Conservation (phyloP, 2,888 invertebrate genomes). For the Cancer borealis region DNA sequence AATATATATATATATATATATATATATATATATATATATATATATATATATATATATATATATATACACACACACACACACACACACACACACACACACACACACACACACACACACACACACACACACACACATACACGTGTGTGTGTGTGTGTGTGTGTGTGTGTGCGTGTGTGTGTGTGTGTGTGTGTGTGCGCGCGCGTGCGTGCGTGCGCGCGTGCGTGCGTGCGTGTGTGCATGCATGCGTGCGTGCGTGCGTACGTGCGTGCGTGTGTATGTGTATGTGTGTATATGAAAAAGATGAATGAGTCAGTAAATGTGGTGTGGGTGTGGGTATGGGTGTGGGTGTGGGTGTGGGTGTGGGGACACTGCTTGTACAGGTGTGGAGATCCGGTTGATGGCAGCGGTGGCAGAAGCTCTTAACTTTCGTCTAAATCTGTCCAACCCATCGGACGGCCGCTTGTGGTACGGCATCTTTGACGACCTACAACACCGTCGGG, state of each 20-base stretch:
- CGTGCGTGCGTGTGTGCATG: too few species aligned
- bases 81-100: conserved; percentile 30
- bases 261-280: too few species aligned
- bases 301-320: background rate
- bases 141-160: too few species aligned
- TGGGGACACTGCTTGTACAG: background rate
- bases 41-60: conserved; percentile 43
- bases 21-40: conserved; percentile 52
- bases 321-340: background rate
- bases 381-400: conserved; percentile 48
- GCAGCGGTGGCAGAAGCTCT: conserved; percentile 1
- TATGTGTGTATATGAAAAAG: background rate
- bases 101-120: background rate
- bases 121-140: too few species aligned
- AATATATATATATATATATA: background rate
- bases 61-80: background rate
- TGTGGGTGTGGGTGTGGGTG: background rate
- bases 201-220: background rate
- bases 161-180: too few species aligned
- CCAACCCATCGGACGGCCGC: conserved; percentile 39
- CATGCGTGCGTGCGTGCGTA: too few species aligned
- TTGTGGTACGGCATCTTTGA: conserved; percentile 61
- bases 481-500: conserved; percentile 68
- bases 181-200: background rate
- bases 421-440: background rate